Conservation (phyloP, 1,140 invertebrate genomes). For the Hyles euphorbiae region DNA sequence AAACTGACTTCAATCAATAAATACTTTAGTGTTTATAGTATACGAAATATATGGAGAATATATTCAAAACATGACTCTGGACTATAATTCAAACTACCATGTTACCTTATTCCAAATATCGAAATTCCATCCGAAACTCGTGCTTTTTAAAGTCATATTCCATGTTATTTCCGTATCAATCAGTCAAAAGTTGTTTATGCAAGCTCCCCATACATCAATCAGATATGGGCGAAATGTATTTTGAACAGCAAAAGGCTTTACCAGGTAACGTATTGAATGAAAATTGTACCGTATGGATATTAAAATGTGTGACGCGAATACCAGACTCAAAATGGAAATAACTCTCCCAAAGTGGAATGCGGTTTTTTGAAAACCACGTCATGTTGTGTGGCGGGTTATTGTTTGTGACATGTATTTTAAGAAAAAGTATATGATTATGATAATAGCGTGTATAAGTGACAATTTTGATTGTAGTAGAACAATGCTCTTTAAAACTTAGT, state of each 20-base stretch:
- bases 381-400: not conserved
- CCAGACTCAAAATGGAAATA: slow-evolving; percentile 14
- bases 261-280: not conserved
- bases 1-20: too few relatives aligned
- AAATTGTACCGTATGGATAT: slow-evolving; percentile 12
- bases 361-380: not conserved
- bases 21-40: too few relatives aligned
- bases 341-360: not conserved
- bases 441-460: too few relatives aligned
- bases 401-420: not conserved
- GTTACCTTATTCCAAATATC: too few relatives aligned
- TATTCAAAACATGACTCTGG: too few relatives aligned
- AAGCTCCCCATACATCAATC: too few relatives aligned
- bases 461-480: too few relatives aligned
- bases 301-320: slow-evolving; percentile 7
- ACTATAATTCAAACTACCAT: too few relatives aligned
- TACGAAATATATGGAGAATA: too few relatives aligned
- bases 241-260: slow-evolving; percentile 8
- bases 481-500: too few relatives aligned
- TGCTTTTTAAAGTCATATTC: too few relatives aligned
- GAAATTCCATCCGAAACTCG: too few relatives aligned
- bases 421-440: not conserved
- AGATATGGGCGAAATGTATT: not conserved
- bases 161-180: not conserved
- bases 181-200: not conserved